Base-by-base conservation (phyloP, 2,797 vertebrate genomes). In the Sebastes trivittatus region DNA sequence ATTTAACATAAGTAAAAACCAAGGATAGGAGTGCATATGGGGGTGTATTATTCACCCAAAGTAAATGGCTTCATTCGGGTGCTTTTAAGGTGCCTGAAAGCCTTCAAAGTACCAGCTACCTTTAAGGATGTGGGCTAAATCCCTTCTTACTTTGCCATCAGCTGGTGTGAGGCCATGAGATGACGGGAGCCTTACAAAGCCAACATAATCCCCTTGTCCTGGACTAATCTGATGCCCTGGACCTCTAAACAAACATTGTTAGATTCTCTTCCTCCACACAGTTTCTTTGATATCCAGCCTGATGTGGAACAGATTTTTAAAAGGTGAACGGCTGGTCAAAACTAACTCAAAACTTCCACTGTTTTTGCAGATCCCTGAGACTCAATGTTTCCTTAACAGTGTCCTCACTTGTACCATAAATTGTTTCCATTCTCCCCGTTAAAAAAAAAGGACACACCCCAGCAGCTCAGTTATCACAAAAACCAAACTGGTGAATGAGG, bases 171-270 rank as follows among this genome's bases (percentile, higher is more conserved):
- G 32, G 81, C 88, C 79, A 81, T 65, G 77, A 89, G 84, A 92
- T 92, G 91, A 92, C 71, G 4, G 85, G 83, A 84, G 85, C 80
- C 75, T 86, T 74, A 88, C 87, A 90, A 87, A 93, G 87, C 84
- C 88, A 87, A 79, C 80, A 74, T 93, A 94, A 94, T 94, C 91
- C 91, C 68, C 83, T 89, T 92, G 84, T 91, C 90, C 89, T 82
- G 86, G 80, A 81, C 88, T 92, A 88, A 93, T 92, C 92, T 91
- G 82, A 90, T 85, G 72, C 87, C 83, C 82, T 68, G 78, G 73
- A 86, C 88, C 76, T 90, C 84, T 71, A 86, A 87, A 87, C 90
- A 92, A 92, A 92, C 89, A 93, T 34, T 54, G 58, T 69, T 85
- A 60, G 84, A 89, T 81, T 89, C 59, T 75, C 52, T 64, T 63